Evolutionary conservation across 2,113 vertebrate species (phyloP).

Genomic region (Toxotes chatareus): DNA sequence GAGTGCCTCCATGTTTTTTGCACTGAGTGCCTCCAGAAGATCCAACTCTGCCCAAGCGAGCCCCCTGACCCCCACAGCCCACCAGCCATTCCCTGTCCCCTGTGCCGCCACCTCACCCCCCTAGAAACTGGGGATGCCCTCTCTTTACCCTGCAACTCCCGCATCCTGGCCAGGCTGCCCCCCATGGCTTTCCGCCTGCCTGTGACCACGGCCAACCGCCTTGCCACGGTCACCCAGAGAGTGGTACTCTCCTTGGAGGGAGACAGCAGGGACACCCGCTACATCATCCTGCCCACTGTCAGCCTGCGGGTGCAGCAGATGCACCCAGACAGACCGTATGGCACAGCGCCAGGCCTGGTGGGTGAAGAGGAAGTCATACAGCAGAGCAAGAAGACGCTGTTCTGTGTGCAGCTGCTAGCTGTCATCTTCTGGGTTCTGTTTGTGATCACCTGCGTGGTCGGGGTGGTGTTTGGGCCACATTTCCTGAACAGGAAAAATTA

Average conservation of each 20-base stretch:
- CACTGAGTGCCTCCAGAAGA: slow-evolving; percentile 84
- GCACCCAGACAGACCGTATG: slow-evolving; percentile 53
- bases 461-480: slow-evolving; percentile 80
- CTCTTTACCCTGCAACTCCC: slow-evolving; percentile 81
- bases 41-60: slow-evolving; percentile 75
- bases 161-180: slow-evolving; percentile 77
- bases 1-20: slow-evolving; percentile 86
- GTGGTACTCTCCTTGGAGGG: slow-evolving; percentile 83
- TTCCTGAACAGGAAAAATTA: slow-evolving; percentile 69
- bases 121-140: slow-evolving; percentile 69
- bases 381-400: slow-evolving; percentile 72
- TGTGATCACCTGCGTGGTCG: slow-evolving; percentile 81
- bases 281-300: slow-evolving; percentile 85
- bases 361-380: slow-evolving; percentile 61
- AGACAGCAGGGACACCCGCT: slow-evolving; percentile 71
- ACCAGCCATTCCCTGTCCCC: slow-evolving; percentile 80
- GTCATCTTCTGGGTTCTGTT: slow-evolving; percentile 83
- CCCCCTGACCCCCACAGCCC: slow-evolving; percentile 41
- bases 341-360: slow-evolving; percentile 39
- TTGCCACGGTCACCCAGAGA: slow-evolving; percentile 80
- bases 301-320: slow-evolving; percentile 87
- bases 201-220: slow-evolving; percentile 30
- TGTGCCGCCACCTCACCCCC: slow-evolving; percentile 84
- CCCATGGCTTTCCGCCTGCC: slow-evolving; percentile 71
- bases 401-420: slow-evolving; percentile 82